phyloP scores from a whole-genome alignment of 2,797 vertebrate genomes.

The Rhinichthys osculus region DNA sequence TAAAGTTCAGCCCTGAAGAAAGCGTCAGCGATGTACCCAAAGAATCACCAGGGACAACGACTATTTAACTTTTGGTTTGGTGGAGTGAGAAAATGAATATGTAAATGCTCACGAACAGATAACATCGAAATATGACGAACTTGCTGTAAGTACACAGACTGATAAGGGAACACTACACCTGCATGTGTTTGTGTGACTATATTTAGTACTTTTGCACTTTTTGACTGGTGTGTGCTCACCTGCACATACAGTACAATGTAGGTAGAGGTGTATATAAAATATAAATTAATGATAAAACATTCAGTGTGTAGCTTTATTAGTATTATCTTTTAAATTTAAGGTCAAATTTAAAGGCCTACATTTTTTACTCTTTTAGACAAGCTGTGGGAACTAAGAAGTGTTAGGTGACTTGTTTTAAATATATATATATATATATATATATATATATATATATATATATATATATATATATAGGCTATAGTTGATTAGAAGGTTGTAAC shows the following conservation, averaged over 20 bases:
- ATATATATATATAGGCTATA: no score
- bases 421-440: no score
- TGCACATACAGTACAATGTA: neutral
- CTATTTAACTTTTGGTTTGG: neutral
- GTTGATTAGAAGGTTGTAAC: no score
- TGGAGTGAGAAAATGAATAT: slow-evolving; percentile 12
- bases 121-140: neutral
- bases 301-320: neutral
- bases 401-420: no score
- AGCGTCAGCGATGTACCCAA: slow-evolving; percentile 12
- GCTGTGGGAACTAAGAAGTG: neutral
- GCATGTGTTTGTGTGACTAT: neutral
- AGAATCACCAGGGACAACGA: slow-evolving; percentile 22
- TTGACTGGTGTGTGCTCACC: neutral
- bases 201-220: neutral
- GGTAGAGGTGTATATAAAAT: neutral
- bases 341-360: neutral
- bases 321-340: neutral
- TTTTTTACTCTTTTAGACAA: neutral
- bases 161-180: neutral
- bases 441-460: no score
- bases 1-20: neutral
- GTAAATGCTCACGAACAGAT: slow-evolving; percentile 34
- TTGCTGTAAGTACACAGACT: neutral
- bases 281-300: neutral